Base-by-base conservation (phyloP, 2,888 invertebrate species). In the Conops quadrifasciatus region DNA sequence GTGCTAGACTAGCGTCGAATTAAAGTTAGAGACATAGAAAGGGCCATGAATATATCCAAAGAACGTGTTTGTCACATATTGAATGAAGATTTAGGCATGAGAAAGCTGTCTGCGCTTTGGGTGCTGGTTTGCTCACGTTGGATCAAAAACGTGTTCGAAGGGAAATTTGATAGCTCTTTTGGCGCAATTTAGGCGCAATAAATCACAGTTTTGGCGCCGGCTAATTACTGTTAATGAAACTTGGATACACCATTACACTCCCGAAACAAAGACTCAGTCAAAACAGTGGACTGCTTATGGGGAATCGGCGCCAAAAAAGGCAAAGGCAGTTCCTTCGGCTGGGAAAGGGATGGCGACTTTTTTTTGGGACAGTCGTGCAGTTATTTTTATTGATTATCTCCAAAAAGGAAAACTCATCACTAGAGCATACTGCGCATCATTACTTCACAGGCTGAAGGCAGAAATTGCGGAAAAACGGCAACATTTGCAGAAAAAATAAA, bases 401-500 rank as follows among this genome's bases (percentile, higher is more conserved):
- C 26, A 62, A 62, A 63, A 26, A 21, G 63, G 63, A 28, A 36
- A 13, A 30, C 51, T 3, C 53, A 51, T 7, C 65, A 65, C 16
- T 70, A 45, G 56, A 43, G 63, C 24, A 30, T 66, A 7, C 26
- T 71, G 45, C 60, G 60, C 58, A 59, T 67, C 56, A 45, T 30
- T 67, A 19, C 56, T 67, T 5, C 36, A 19, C 24, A 56, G 56
- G 30, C 53, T 67, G 67, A 24, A 1, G 19, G 36, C 53, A 19
- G 56, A 16, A 7, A 24, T 56, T 30, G 66, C 21, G 4, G 53
- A 30, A 2, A 28, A 67, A n/a, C 67, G 36, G 30, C 56, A 56
- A 19, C n/a, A 53, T 53, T 53, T n/a, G n/a, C 47, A 45, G 21
- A 45, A 63, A 24, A 45, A 63, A 21, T 58, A 45, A 1, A 30